These are phyloP conservation scores for Oithona nana DNA, from an alignment of 2,888 invertebrate species.

Conservation along the genomic window DNA sequence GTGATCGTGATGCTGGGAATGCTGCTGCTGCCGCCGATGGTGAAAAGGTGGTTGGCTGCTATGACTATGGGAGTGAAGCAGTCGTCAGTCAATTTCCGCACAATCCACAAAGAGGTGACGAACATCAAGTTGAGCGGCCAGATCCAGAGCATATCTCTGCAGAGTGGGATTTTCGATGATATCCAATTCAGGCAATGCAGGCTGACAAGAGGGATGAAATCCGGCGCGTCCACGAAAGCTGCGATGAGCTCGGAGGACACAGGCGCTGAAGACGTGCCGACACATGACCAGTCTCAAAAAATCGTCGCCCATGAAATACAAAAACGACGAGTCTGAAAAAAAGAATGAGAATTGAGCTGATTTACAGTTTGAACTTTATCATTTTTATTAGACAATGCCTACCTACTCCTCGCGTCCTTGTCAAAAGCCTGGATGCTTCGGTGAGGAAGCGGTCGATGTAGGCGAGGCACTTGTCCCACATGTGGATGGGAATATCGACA, in stretches of 20 bases:
- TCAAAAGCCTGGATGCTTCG: conserved; percentile 64
- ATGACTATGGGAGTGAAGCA: background rate
- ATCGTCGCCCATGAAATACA: conserved; percentile 85
- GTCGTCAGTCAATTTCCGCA: conserved; percentile 23
- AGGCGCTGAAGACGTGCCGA: conserved; percentile 82
- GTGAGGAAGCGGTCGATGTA: conserved; percentile 71
- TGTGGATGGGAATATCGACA: conserved; percentile 56
- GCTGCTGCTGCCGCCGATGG: no score
- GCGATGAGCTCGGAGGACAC: conserved; percentile 67
- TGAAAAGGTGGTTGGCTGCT: no score
- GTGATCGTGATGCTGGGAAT: no score
- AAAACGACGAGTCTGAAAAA: conserved; percentile 28
- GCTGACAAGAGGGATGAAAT: conserved; percentile 65
- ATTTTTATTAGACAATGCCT: conserved; percentile 30
- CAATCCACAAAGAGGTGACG: conserved; percentile 45
- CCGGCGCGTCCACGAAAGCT: conserved; percentile 48
- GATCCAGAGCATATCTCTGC: conserved; percentile 55
- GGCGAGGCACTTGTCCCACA: conserved; percentile 77
- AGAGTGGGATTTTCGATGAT: conserved; percentile 63
- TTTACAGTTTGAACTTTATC: background rate
- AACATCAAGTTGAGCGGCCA: conserved; percentile 65
- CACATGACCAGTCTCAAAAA: conserved; percentile 70
- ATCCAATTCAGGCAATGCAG: conserved; percentile 65
- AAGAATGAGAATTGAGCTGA: no score
- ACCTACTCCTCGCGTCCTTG: conserved; percentile 56